These are phyloP conservation scores for Brachystomella parvula DNA, from an alignment of 1,140 invertebrate genomes.

Conservation along the genomic window DNA sequence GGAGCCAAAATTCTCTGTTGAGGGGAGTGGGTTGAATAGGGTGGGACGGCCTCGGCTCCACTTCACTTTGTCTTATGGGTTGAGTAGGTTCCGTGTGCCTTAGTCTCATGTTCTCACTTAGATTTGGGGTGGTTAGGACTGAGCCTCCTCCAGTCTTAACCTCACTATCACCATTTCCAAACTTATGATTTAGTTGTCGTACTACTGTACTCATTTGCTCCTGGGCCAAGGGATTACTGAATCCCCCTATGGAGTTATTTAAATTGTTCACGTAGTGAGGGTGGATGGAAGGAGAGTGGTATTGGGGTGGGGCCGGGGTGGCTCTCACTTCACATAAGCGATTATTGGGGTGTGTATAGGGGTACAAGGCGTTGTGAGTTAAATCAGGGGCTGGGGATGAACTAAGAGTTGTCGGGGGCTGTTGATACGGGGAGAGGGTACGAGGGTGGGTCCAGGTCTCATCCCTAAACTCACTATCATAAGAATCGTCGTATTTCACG, in stretches of 20 bases:
- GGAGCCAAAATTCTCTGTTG: neutral
- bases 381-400: neutral
- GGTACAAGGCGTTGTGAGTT: neutral
- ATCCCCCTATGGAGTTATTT: neutral
- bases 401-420: neutral
- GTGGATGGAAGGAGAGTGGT: neutral
- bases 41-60: neutral
- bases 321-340: too few relatives aligned
- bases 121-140: too few relatives aligned
- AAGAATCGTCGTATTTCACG: neutral
- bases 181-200: too few relatives aligned
- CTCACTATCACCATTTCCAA: neutral
- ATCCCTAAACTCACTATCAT: neutral
- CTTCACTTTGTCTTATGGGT: neutral
- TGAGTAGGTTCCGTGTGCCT: neutral
- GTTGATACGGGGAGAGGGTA: neutral
- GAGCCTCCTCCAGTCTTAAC: neutral
- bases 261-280: neutral
- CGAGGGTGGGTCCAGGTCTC: neutral
- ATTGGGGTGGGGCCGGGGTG: neutral
- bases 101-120: neutral
- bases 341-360: neutral
- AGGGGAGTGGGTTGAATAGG: neutral
- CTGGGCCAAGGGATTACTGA: neutral
- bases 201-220: neutral